phyloP scores from a whole-genome alignment of 1,140 invertebrate genomes.

The Conus ventricosus region DNA sequence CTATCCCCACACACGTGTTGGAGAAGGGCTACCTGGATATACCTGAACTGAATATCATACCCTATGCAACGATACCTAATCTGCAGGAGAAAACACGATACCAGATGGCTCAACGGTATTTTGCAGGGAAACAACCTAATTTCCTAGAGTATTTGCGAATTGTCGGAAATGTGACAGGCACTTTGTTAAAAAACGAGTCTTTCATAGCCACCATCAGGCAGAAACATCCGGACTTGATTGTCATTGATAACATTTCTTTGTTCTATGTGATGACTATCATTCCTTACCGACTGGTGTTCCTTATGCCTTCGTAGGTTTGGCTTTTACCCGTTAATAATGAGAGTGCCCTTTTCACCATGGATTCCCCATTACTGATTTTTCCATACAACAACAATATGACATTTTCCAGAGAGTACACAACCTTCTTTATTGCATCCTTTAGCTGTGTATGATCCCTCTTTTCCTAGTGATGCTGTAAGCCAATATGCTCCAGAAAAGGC shows the following conservation, averaged over 20 bases:
- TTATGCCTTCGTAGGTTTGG: constrained; percentile 31
- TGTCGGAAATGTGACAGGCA: not conserved
- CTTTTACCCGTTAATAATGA: not conserved
- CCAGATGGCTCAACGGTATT: not conserved
- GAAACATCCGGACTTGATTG: constrained; percentile 20
- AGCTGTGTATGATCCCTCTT: not conserved
- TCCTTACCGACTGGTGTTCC: constrained; percentile 42
- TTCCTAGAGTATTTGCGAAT: not conserved
- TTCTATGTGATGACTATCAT: constrained; percentile 26
- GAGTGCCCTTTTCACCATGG: constrained; percentile 26
- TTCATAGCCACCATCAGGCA: not conserved
- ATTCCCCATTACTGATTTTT: not conserved
- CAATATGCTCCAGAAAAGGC: constrained; percentile 35
- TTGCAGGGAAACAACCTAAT: not conserved
- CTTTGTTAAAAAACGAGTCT: constrained; percentile 22
- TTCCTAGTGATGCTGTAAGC: not conserved
- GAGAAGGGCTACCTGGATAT: not conserved
- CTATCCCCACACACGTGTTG: constrained; percentile 13
- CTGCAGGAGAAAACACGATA: not conserved
- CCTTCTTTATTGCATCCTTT: not conserved
- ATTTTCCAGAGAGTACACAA: constrained; percentile 37
- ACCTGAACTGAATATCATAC: constrained; percentile 13
- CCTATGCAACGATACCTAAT: not conserved
- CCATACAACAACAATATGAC: constrained; percentile 34
- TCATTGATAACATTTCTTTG: constrained; percentile 29